Evolutionary conservation across 1,140 invertebrate genomes (phyloP).

Genomic region (Brachionus plicatilis): DNA sequence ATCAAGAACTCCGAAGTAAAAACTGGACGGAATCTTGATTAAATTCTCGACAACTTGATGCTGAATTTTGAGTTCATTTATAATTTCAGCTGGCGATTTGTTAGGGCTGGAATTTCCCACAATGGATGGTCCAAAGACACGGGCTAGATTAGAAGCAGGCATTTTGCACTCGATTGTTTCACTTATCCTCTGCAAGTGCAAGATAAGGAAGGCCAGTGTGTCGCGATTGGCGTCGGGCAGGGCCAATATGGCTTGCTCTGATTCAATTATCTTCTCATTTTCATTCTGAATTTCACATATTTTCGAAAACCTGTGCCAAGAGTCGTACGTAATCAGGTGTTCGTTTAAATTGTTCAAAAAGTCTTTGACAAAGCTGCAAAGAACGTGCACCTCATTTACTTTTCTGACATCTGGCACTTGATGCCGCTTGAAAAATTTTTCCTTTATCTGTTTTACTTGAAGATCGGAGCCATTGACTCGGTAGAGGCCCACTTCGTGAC

Average conservation of each 20-base stretch:
- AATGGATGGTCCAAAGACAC: slow-evolving; percentile 31
- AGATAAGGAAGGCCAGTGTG: slow-evolving; percentile 36
- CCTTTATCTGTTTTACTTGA: slow-evolving; percentile 19
- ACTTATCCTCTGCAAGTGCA: slow-evolving; percentile 36
- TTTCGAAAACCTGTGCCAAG: slow-evolving; percentile 29
- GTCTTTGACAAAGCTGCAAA: slow-evolving; percentile 40
- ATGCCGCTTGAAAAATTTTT: slow-evolving; percentile 9
- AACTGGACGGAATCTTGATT: slow-evolving; percentile 16
- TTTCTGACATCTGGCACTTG: slow-evolving; percentile 17
- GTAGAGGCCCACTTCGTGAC: slow-evolving; percentile 39
- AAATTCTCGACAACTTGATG: slow-evolving; percentile 22
- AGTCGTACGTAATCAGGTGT: slow-evolving; percentile 33
- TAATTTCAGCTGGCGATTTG: slow-evolving; percentile 26
- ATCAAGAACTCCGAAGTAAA: slow-evolving; percentile 7
- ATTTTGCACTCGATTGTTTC: slow-evolving; percentile 38
- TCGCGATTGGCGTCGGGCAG: slow-evolving; percentile 36
- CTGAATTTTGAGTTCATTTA: slow-evolving; percentile 19
- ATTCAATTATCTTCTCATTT: not conserved
- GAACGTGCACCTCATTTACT: slow-evolving; percentile 13
- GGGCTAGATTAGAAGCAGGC: slow-evolving; percentile 20
- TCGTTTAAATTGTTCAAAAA: slow-evolving; percentile 40
- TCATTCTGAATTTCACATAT: not conserved
- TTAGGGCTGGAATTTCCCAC: slow-evolving; percentile 36
- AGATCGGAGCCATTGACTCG: slow-evolving; percentile 24
- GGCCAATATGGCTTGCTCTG: not conserved